Evolutionary conservation across 2,113 vertebrate genomes (phyloP), one percentile per base, ranked within the genome.

Genomic region (Numenius arquata): DNA sequence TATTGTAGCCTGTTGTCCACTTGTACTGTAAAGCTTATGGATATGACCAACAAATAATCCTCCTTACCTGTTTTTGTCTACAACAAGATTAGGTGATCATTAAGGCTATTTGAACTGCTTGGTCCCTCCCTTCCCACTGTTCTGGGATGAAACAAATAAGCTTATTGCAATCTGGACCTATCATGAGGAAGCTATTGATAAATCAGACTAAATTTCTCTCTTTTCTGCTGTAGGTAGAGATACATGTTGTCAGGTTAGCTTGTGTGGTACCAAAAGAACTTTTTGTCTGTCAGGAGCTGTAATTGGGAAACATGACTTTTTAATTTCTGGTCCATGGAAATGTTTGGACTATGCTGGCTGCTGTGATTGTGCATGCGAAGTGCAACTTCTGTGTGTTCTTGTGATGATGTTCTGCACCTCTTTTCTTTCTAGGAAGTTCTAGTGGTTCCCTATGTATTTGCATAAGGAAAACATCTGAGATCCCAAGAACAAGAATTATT

Each of bases 1-100:
- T 85, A 3, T 23, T 53, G 26, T 34, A 59, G 38, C 12, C 29
- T 0, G 0, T 20, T 34, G 21, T 74, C 30, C 26, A 40, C n/a
- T 41, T 30, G 30, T 61, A 12, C 36, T 70, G 7, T 62, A 43
- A 87, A 76, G 10, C 4, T 34, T 52, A 23, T 1, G 22, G 3
- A 3, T 30, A 38, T 56, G 66, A 48, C 30, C 18, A 85, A 27
- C 13, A 78, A 43, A 55, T 36, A 40, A 66, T 47, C 15, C 11
- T 81, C 12, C 76, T 68, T 23, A 36, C 23, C 1, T 14, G 8
- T 21, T 77, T 62, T 71, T 71, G 10, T 48, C 47, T 88, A 9
- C 30, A 53, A 61, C 16, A 71, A 59, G 65, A 19, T 58, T 45
- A 82, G 36, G 27, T 76, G 48, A 50, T 81, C 5, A 9, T 40